Conservation (phyloP, 2,888 invertebrate species). For the Sinelater perroti region DNA sequence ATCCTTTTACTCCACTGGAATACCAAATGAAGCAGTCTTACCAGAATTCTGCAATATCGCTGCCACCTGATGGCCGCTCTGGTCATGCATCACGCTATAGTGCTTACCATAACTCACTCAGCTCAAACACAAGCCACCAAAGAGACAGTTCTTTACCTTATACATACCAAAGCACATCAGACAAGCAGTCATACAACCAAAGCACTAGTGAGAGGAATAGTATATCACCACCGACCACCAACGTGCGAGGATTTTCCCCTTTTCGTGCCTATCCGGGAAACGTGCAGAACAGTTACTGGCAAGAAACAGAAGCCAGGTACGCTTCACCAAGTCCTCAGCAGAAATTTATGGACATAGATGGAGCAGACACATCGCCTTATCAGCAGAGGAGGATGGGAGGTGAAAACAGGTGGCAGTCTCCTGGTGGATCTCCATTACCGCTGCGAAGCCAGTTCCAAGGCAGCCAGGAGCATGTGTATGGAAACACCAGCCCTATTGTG, state of each 20-base stretch:
- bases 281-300: conserved; percentile 24
- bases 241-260: conserved; percentile 52
- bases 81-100: conserved; percentile 51
- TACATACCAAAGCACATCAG: conserved; percentile 48
- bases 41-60: conserved; percentile 42
- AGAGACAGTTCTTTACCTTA: conserved; percentile 47
- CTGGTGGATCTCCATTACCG: conserved; percentile 58
- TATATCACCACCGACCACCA: conserved; percentile 40
- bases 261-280: conserved; percentile 50
- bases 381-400: conserved; percentile 48
- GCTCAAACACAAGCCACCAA: conserved; percentile 40
- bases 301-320: conserved; percentile 23
- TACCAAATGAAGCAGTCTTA: conserved; percentile 36
- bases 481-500: conserved; percentile 81
- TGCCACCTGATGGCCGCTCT: conserved; percentile 47
- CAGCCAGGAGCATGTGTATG: conserved; percentile 59
- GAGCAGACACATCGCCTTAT: conserved; percentile 41
- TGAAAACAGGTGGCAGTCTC: conserved; percentile 55
- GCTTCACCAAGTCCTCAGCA: conserved; percentile 9
- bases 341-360: conserved; percentile 18
- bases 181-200: conserved; percentile 40
- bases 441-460: conserved; percentile 53
- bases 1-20: conserved; percentile 33
- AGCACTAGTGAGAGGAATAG: conserved; percentile 33
- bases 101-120: conserved; percentile 48